Conservation (phyloP, 2,113 vertebrate genomes). For the Panurus biarmicus region DNA sequence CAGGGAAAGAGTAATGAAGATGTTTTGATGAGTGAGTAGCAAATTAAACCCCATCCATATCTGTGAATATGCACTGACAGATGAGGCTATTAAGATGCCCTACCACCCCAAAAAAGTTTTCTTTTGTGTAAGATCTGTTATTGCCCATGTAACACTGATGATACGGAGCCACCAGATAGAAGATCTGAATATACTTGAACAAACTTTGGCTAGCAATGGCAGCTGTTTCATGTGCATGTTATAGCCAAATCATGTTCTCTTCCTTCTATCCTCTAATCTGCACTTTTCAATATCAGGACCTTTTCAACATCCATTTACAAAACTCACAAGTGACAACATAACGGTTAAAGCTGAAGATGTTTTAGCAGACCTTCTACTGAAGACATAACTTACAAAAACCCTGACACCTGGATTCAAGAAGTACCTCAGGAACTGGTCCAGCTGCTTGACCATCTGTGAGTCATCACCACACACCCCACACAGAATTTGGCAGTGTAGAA, state of each 20-base stretch:
- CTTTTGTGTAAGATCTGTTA: neutral
- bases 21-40: neutral
- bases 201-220: neutral
- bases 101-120: neutral
- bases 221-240: neutral
- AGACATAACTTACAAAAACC: neutral
- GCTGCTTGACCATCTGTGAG: neutral
- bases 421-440: neutral
- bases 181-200: neutral
- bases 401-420: neutral
- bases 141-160: neutral
- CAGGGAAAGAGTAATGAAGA: neutral
- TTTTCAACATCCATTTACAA: neutral
- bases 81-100: neutral
- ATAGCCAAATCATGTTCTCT: neutral
- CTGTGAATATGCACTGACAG: neutral
- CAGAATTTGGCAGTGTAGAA: neutral
- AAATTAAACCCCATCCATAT: neutral
- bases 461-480: neutral
- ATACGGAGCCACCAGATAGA: neutral
- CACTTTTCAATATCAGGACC: neutral
- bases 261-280: neutral
- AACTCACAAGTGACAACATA: neutral
- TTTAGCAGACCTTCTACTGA: neutral
- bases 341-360: neutral